A percentile compares a stretch with the other conserved stretches of the same genome.
Conservation (phyloP, 2,888 invertebrate genomes). For the Drosophila neoperkinsi region DNA sequence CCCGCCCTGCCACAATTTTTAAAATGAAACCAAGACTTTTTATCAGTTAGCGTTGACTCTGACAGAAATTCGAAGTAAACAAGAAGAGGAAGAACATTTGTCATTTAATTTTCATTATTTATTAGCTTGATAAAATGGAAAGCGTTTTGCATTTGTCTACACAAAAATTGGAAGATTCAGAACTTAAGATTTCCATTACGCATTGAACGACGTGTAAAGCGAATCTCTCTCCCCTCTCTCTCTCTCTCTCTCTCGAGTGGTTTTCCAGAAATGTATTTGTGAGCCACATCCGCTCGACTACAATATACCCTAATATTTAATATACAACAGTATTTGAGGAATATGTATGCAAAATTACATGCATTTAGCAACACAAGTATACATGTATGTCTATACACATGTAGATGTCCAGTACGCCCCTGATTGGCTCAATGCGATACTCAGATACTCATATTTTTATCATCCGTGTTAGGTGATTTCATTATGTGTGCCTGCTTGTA, state of each 20-base stretch:
- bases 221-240: background rate
- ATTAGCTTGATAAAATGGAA: background rate
- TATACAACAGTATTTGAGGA: too few species aligned
- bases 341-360: conserved; percentile 4
- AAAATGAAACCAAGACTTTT: background rate
- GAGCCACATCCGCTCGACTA: background rate
- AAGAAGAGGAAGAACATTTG: background rate
- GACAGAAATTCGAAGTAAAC: background rate
- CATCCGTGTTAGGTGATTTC: background rate
- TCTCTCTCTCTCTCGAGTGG: background rate
- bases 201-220: too few species aligned
- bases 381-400: background rate
- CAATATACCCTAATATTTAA: background rate
- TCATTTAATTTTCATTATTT: background rate
- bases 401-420: conserved; percentile 36
- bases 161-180: background rate
- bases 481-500: background rate
- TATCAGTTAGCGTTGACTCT: conserved; percentile 3
- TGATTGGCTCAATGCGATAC: conserved; percentile 7
- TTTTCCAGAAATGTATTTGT: background rate
- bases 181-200: too few species aligned
- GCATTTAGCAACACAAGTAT: background rate
- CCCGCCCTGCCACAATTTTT: background rate
- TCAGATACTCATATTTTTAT: background rate
- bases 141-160: background rate